phyloP scores from a whole-genome alignment of 1,140 invertebrate species.

The Drosophila novamexicana region DNA sequence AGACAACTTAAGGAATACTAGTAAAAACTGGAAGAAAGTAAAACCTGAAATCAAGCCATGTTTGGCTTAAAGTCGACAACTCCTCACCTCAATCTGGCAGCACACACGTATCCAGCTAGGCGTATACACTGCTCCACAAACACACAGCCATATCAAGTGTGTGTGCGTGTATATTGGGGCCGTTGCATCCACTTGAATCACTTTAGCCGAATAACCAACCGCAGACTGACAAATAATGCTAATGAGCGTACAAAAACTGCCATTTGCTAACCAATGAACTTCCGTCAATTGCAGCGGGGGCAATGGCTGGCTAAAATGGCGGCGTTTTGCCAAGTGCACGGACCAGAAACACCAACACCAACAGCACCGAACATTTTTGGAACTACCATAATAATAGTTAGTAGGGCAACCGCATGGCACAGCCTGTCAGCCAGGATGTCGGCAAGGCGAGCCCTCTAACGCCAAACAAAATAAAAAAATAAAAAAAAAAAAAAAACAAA shows the following conservation, averaged over 20 bases:
- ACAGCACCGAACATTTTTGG: conserved; percentile 56
- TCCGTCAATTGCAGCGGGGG: conserved; percentile 76
- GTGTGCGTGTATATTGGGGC: conserved; percentile 30
- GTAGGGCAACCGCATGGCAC: conserved; percentile 76
- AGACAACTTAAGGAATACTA: too few species aligned
- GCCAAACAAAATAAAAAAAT: background rate
- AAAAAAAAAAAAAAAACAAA: background rate
- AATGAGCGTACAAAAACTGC: conserved; percentile 83
- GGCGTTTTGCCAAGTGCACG: conserved; percentile 72
- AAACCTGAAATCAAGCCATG: background rate
- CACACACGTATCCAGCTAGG: conserved; percentile 25
- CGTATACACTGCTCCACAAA: conserved; percentile 12
- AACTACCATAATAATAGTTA: conserved; percentile 78
- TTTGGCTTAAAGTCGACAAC: conserved; percentile 23
- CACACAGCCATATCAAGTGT: background rate
- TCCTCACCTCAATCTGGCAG: background rate
- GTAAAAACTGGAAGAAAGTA: too few species aligned
- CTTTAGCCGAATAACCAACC: conserved; percentile 63
- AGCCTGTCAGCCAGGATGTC: conserved; percentile 26
- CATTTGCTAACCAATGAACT: conserved; percentile 83
- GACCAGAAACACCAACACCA: conserved; percentile 35
- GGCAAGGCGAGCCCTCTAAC: conserved; percentile 9
- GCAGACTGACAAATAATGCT: conserved; percentile 82
- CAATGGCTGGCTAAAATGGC: conserved; percentile 68
- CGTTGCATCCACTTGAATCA: conserved; percentile 60